Conservation (phyloP, 37 sponge, comb jelly and placozoan genomes). For the Tethya wilhelma region DNA sequence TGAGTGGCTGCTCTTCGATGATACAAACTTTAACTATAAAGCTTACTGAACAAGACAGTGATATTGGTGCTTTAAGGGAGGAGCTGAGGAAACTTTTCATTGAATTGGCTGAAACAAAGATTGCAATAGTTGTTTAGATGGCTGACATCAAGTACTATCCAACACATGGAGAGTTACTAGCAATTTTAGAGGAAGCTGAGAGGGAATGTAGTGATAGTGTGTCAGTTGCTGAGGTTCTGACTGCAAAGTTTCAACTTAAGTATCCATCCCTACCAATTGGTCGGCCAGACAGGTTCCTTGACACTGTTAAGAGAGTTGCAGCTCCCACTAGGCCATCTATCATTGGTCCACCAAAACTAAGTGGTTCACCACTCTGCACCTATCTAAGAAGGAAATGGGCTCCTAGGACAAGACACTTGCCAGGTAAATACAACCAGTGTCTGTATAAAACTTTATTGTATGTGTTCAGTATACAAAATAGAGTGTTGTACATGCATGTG, state of each 20-base stretch:
- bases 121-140: too few relatives aligned
- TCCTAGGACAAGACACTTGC: slow-evolving; percentile 27
- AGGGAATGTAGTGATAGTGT: not conserved
- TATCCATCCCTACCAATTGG: slow-evolving; percentile 43
- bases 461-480: too few relatives aligned
- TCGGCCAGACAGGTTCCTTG: slow-evolving; percentile 36
- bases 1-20: too few relatives aligned
- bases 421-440: not conserved
- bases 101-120: too few relatives aligned
- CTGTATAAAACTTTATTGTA: not conserved
- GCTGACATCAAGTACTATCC: too few relatives aligned
- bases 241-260: not conserved
- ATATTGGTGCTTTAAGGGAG: too few relatives aligned
- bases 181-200: not conserved
- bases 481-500: too few relatives aligned
- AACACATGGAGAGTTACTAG: not conserved
- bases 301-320: slow-evolving; percentile 45
- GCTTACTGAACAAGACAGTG: too few relatives aligned
- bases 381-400: slow-evolving; percentile 31
- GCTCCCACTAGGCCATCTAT: slow-evolving; percentile 57
- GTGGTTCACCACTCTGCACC: slow-evolving; percentile 41
- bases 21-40: too few relatives aligned
- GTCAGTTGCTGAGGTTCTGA: slow-evolving; percentile 33
- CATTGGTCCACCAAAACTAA: slow-evolving; percentile 27
- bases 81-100: too few relatives aligned